These are phyloP conservation scores for Caenorhabditis doughertyi DNA, from an alignment of 2,888 invertebrate species.

Conservation along the genomic window DNA sequence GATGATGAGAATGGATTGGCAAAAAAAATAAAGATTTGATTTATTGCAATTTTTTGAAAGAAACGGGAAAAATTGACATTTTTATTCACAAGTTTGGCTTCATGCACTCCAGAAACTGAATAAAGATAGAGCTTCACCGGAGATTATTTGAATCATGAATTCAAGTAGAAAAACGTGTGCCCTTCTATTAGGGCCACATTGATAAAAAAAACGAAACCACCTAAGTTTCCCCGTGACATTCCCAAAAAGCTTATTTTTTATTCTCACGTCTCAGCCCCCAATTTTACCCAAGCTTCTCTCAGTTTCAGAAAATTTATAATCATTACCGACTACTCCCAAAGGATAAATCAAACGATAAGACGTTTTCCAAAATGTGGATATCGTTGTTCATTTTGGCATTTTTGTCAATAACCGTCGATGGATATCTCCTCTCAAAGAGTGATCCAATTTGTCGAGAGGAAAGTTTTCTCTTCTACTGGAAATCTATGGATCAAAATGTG, in stretches of 20 bases:
- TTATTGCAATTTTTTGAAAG: background rate
- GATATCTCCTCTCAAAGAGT: constrained; percentile 34
- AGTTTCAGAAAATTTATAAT: background rate
- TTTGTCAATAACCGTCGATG: constrained; percentile 6
- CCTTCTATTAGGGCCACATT: no score
- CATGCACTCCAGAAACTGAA: no score
- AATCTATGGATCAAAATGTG: background rate
- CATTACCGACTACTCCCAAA: background rate
- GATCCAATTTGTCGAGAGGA: constrained; percentile 52
- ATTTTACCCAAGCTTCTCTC: no score
- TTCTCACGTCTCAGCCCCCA: no score
- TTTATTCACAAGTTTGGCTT: no score
- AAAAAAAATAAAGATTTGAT: background rate
- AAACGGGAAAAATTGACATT: background rate
- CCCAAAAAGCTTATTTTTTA: no score
- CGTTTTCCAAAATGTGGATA: constrained; percentile 50
- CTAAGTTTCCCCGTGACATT: no score
- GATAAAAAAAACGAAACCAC: no score
- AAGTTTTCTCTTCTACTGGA: constrained; percentile 37
- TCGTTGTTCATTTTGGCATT: constrained; percentile 6
- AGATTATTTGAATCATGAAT: no score
- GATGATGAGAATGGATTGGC: background rate
- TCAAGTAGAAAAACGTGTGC: no score
- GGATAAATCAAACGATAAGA: background rate
- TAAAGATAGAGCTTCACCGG: no score